These are phyloP conservation scores for Falco cherrug DNA, from an alignment of 2,797 vertebrate species.

Conservation along the genomic window DNA sequence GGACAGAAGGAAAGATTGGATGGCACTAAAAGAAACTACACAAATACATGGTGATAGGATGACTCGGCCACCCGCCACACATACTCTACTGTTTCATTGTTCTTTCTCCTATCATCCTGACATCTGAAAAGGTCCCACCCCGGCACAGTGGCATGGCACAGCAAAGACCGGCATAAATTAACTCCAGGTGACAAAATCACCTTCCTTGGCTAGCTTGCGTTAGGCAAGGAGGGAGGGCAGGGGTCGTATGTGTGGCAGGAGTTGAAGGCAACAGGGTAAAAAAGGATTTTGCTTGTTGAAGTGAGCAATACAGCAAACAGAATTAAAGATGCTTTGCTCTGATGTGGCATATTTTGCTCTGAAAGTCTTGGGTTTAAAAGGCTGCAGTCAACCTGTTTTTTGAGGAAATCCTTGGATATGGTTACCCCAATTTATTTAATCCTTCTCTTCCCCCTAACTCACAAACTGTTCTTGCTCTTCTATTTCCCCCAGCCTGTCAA, in stretches of 20 bases:
- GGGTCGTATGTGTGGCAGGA: neutral
- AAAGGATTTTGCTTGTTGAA: neutral
- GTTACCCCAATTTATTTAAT: slow-evolving; percentile 16
- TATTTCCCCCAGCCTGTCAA: slow-evolving; percentile 18
- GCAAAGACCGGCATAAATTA: slow-evolving; percentile 1
- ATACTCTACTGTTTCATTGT: slow-evolving; percentile 53
- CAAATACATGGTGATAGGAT: slow-evolving; percentile 67
- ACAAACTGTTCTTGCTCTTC: slow-evolving; percentile 13
- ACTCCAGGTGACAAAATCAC: slow-evolving; percentile 58
- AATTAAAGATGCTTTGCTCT: neutral
- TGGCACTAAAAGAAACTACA: slow-evolving; percentile 73
- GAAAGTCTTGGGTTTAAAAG: neutral
- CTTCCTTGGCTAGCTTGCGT: neutral
- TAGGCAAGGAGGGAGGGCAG: neutral
- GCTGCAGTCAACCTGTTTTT: neutral
- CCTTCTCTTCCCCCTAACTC: slow-evolving; percentile 5
- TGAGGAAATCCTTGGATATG: slow-evolving; percentile 29
- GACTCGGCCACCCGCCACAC: slow-evolving; percentile 63
- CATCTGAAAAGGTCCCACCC: slow-evolving; percentile 63
- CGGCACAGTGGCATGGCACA: neutral
- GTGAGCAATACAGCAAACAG: neutral
- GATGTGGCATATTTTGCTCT: neutral
- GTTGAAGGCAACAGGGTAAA: neutral
- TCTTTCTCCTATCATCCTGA: slow-evolving; percentile 41
- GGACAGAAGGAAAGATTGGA: slow-evolving; percentile 75